phyloP scores from a whole-genome alignment of 1,140 invertebrate genomes.

The Diachasma alloeum region DNA sequence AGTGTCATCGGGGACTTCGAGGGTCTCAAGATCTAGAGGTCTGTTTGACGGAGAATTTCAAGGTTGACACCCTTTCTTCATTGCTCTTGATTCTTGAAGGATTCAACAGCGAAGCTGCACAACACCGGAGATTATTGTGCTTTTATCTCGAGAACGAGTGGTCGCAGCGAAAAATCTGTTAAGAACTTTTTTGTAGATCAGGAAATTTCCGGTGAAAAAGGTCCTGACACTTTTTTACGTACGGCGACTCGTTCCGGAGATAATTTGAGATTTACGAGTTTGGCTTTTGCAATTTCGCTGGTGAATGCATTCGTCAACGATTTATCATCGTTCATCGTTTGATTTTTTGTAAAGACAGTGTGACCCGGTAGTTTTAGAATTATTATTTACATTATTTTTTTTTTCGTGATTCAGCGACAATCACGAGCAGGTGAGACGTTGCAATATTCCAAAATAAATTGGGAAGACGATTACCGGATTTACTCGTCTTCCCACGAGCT shows the following conservation, averaged over 20 bases:
- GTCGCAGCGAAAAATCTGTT: not conserved
- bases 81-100: not conserved
- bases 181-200: not conserved
- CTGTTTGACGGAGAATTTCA: not conserved
- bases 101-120: too few relatives aligned
- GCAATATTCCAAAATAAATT: constrained; percentile 53
- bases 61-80: constrained; percentile 19
- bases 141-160: not conserved
- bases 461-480: constrained; percentile 22
- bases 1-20: constrained; percentile 69
- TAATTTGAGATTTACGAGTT: not conserved
- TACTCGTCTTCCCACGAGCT: not conserved
- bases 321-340: constrained; percentile 3
- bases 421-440: constrained; percentile 51
- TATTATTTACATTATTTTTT: constrained; percentile 20
- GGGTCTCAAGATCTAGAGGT: constrained; percentile 66
- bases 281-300: too few relatives aligned
- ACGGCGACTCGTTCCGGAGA: not conserved
- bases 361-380: not conserved
- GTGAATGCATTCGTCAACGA: not conserved
- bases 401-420: constrained; percentile 18
- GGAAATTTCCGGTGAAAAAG: not conserved
- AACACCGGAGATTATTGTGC: too few relatives aligned
- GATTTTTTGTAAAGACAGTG: not conserved
- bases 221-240: not conserved